Evolutionary conservation across 2,797 vertebrate genomes (phyloP), one percentile per base, ranked within the genome.

Genomic region (Acridotheres tristis): DNA sequence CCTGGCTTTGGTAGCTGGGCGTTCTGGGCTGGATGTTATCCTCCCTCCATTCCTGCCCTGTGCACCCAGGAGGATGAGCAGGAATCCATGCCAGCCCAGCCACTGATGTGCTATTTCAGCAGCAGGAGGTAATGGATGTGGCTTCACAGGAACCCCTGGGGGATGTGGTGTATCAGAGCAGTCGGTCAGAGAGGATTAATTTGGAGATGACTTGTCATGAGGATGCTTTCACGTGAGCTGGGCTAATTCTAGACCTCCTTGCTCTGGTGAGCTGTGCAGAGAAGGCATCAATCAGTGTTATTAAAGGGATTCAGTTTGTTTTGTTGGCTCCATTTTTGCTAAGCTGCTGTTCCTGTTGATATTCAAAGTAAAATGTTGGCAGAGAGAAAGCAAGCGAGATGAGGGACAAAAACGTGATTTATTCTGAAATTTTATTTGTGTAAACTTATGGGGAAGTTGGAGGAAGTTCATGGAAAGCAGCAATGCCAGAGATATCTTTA

Each of bases 131-230:
- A 67, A 85, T 65, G 87, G 78, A 94, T 92, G 92, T 89, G 91
- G 90, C 86, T 81, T 95, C 77, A 43, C 80, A 93, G 73, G 85
- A 94, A 34, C 61, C 82, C 55, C 79, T 38, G 76, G 59, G 90
- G 76, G 91, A 84, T 94, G 76, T 86, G 85, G 40, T 91, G 67
- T 82, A 74, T 94, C 90, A 69, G 48, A 62, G 59, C 66, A 67
- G 77, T 45, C 83, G 55, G 63, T 43, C 59, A 85, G 86, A 86
- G 76, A 54, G 77, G 86, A 85, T 92, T 92, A 85, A 87, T 93
- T 94, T 83, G 72, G 32, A 57, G 53, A 83, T 96, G 95, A 58
- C 84, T 94, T 93, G 94, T 96, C 83, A 91, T 85, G 90, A 93
- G 77, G 77, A 47, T 90, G 74, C 63, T 95, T 84, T 95, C 95